Evolutionary conservation across 92 coral and sea anemone species (phyloP), one percentile per base, ranked within the genome.

Genomic region (Pocillopora grandis): DNA sequence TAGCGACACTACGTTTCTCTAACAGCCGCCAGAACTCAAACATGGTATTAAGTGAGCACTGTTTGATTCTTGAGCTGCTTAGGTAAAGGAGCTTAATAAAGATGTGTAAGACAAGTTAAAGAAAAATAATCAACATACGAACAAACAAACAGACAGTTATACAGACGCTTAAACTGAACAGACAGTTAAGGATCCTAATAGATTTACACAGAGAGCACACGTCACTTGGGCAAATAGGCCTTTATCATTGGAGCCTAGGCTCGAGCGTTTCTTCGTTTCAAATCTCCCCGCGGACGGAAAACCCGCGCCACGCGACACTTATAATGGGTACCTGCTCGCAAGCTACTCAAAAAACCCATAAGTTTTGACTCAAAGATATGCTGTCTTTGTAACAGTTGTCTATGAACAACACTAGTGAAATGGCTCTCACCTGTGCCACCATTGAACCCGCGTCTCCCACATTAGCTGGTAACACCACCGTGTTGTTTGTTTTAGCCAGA

Each of bases 371-470:
- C 52, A 42, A 42, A 42, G 52, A 42, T 42, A 7, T 3, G 52
- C 52, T 42, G 52, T 2, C 52, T 15, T 15, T 67, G 23, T 10
- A 23, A 14, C 72, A 67, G 37, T 67, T 19, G 35, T 21, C 9
- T 31, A 31, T 13, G 5, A 27, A 19, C 31, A 27, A 27, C 0
- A 23, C 23, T 7, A 31, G 33, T 20, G 7, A 67, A 66, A 23
- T 4, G 6, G 13, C 72, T 59, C 74, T 79, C 37, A 96, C 98
- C 98, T 96, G 98, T 1, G 98, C 96, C 5, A 96, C 98, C 98
- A 96, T 96, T 0, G 98, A 96, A 0, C 93, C 98, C 3, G 98
- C 95, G 27, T 96, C 98, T 12, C 98, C 98, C 2, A 95, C 95
- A 75, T 91, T 96, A 13, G 98, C 98, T 65, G 98, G 98, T 20